A percentile compares a stretch with the other conserved stretches of the same genome.
Conservation (phyloP, 2,888 invertebrate genomes). For the Plagodis pulveraria region DNA sequence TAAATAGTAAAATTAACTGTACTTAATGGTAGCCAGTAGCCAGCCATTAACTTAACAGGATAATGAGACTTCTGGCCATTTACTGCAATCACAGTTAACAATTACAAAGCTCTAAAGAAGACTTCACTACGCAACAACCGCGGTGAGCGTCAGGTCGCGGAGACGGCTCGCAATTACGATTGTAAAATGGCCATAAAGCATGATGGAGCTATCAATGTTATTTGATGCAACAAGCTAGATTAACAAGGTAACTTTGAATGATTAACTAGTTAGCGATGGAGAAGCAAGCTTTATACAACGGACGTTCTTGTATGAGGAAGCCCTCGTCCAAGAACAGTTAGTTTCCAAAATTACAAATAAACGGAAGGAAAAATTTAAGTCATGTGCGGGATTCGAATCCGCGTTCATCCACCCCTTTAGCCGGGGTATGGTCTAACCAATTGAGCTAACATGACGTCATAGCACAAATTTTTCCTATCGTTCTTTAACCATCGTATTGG, state of each 20-base stretch:
- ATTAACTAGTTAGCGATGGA: no score
- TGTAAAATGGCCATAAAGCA: constrained; percentile 16
- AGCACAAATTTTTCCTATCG: no score
- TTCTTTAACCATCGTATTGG: no score
- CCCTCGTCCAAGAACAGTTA: no score
- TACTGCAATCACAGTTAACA: constrained; percentile 1
- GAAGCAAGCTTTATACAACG: no score
- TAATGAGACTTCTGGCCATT: background rate
- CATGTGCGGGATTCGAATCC: no score
- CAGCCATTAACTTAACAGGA: background rate
- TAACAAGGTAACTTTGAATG: background rate
- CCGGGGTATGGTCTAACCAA: no score
- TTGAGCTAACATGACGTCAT: no score
- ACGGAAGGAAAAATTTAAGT: no score
- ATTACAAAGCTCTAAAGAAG: background rate
- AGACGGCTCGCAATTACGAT: constrained; percentile 17
- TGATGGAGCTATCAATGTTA: constrained; percentile 25
- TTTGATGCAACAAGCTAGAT: constrained; percentile 14
- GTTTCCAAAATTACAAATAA: no score
- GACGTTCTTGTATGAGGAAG: no score
- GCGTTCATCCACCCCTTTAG: no score
- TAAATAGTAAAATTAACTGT: background rate
- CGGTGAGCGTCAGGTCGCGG: constrained; percentile 10
- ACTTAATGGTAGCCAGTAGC: background rate
- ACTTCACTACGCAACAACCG: constrained; percentile 1